Conservation (phyloP, 2,888 invertebrate genomes). For the Caenorhabditis sp. region DNA sequence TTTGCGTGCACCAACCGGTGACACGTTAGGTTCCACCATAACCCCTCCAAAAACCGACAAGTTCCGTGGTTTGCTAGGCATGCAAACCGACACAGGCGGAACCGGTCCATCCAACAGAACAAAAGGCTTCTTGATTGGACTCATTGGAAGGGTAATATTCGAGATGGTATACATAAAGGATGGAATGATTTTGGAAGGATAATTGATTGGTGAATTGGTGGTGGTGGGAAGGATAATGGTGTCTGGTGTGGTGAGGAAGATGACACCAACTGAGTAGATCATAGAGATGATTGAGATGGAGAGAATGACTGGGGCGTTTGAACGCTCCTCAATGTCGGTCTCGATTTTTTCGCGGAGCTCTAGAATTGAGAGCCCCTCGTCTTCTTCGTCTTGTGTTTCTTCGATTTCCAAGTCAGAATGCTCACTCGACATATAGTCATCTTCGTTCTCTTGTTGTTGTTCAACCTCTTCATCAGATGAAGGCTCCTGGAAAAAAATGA, state of each 20-base stretch:
- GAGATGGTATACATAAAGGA: too few species aligned
- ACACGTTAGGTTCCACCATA: too few species aligned
- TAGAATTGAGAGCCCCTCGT: not conserved
- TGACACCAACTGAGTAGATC: too few species aligned
- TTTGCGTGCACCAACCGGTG: too few species aligned
- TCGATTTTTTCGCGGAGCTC: not conserved
- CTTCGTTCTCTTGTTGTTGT: not conserved
- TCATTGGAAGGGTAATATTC: not conserved
- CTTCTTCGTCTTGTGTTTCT: slow-evolving; percentile 2
- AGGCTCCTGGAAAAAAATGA: not conserved
- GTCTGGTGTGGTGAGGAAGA: too few species aligned
- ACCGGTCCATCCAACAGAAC: not conserved
- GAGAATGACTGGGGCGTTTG: too few species aligned
- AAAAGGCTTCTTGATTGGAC: not conserved
- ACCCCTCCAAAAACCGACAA: not conserved
- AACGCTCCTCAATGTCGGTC: too few species aligned
- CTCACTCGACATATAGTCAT: not conserved
- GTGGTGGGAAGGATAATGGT: too few species aligned
- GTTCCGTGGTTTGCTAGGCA: not conserved
- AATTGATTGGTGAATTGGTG: too few species aligned
- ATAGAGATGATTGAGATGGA: too few species aligned
- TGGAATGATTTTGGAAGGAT: too few species aligned
- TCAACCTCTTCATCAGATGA: not conserved
- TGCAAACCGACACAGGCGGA: not conserved
- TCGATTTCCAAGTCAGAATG: slow-evolving; percentile 2